phyloP scores from a whole-genome alignment of 2,797 vertebrate genomes.

The Ctenochaetus hawaiiensis region DNA sequence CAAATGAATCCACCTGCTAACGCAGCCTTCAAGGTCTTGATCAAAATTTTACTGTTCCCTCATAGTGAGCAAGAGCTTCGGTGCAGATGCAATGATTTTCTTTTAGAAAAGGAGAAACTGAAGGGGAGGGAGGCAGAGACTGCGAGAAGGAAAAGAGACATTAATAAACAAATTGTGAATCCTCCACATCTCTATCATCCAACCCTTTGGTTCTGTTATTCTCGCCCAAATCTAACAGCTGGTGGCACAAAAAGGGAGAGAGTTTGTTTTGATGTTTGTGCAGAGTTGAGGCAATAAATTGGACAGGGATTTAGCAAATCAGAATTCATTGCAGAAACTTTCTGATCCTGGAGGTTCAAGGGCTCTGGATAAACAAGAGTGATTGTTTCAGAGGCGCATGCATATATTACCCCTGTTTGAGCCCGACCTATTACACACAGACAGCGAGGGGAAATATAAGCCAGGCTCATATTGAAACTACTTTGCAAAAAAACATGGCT shows the following conservation, averaged over 20 bases:
- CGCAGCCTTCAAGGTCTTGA: slow-evolving; percentile 48
- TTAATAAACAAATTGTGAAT: slow-evolving; percentile 75
- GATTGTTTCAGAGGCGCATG: slow-evolving; percentile 80
- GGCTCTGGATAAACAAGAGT: slow-evolving; percentile 83
- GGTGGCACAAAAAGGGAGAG: slow-evolving; percentile 56
- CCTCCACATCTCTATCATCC: slow-evolving; percentile 58
- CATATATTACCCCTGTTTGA: slow-evolving; percentile 78
- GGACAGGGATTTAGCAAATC: slow-evolving; percentile 82
- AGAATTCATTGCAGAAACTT: slow-evolving; percentile 80
- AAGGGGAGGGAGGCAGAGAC: slow-evolving; percentile 23
- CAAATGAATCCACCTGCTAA: slow-evolving; percentile 57
- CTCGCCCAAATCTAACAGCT: slow-evolving; percentile 66
- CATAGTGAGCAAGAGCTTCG: slow-evolving; percentile 41
- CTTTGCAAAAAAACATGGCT: slow-evolving; percentile 48
- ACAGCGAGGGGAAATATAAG: slow-evolving; percentile 65
- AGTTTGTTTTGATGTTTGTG: slow-evolving; percentile 78
- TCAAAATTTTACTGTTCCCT: slow-evolving; percentile 51
- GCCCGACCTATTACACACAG: slow-evolving; percentile 69
- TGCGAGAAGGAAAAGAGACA: slow-evolving; percentile 47
- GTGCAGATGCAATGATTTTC: slow-evolving; percentile 48
- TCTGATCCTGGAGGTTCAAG: slow-evolving; percentile 81
- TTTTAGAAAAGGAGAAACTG: neutral
- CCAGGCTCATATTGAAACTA: slow-evolving; percentile 46
- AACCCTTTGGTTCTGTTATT: slow-evolving; percentile 53
- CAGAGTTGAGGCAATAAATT: slow-evolving; percentile 81